Conservation (phyloP, 2,888 invertebrate species). For the Troides helena region DNA sequence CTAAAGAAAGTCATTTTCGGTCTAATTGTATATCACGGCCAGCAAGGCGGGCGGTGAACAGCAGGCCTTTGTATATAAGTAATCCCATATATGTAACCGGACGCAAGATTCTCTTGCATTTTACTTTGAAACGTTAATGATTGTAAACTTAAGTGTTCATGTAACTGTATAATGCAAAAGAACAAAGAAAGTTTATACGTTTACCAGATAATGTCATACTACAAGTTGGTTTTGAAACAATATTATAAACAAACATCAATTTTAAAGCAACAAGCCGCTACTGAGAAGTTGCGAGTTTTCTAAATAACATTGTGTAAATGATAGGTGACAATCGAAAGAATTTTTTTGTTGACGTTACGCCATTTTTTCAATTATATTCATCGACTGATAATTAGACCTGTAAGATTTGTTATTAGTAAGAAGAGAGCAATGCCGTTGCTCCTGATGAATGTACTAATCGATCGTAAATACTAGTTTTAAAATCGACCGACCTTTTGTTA, state of each 20-base stretch:
- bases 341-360: conserved; percentile 50
- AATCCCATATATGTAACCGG: conserved; percentile 6
- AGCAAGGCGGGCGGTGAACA: too few relatives aligned
- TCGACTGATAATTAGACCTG: neutral
- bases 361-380: conserved; percentile 6
- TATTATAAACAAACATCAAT: conserved; percentile 46
- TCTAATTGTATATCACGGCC: too few relatives aligned
- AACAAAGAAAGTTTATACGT: conserved; percentile 75
- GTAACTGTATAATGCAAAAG: conserved; percentile 55
- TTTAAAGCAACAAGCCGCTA: conserved; percentile 39
- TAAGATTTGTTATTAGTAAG: neutral
- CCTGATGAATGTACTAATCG: neutral
- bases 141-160: conserved; percentile 51
- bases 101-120: conserved; percentile 21
- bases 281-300: conserved; percentile 53
- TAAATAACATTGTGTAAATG: conserved; percentile 52
- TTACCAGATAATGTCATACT: conserved; percentile 65
- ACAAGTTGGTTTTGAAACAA: conserved; percentile 55
- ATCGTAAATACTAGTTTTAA: too few relatives aligned
- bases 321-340: conserved; percentile 50
- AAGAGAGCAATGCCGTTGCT: neutral
- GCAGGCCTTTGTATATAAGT: conserved; percentile 5
- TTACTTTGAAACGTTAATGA: conserved; percentile 35
- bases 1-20: too few relatives aligned
- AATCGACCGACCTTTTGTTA: too few relatives aligned